Evolutionary conservation across 2,113 vertebrate genomes (phyloP).

Genomic region (Pseudorhombus dupliciocellatus): DNA sequence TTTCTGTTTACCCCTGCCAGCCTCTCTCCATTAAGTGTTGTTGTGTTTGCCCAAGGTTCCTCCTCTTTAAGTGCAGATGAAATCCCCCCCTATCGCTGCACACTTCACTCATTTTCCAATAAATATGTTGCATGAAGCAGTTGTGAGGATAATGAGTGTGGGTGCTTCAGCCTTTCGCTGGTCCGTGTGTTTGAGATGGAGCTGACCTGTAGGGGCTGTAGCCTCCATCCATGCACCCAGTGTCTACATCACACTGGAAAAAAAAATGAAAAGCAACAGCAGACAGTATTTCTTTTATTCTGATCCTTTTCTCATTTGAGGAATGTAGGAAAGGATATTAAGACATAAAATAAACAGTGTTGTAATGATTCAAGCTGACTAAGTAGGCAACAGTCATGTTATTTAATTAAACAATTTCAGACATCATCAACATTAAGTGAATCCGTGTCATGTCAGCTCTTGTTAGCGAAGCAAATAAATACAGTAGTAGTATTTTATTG

Average conservation of each 20-base stretch:
- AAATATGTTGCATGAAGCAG: conserved; percentile 16
- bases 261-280: no score
- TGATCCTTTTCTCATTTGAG: no score
- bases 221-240: no score
- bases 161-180: no score
- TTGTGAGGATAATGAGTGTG: background rate
- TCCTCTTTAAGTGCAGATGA: conserved; percentile 39
- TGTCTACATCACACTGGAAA: no score
- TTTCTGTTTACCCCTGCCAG: background rate
- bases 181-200: background rate
- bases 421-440: background rate
- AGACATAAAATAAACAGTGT: background rate
- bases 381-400: background rate
- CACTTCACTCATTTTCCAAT: conserved; percentile 10
- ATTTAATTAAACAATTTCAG: background rate
- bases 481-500: background rate
- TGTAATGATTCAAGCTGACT: background rate
- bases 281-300: no score
- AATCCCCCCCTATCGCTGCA: conserved; percentile 28
- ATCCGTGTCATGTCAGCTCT: no score
- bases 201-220: background rate
- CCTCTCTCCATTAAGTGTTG: background rate
- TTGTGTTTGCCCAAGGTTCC: background rate
- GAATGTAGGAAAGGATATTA: no score
- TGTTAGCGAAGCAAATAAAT: background rate